Base-by-base conservation (phyloP, 1,140 invertebrate species). In the Subanguina moxae region DNA sequence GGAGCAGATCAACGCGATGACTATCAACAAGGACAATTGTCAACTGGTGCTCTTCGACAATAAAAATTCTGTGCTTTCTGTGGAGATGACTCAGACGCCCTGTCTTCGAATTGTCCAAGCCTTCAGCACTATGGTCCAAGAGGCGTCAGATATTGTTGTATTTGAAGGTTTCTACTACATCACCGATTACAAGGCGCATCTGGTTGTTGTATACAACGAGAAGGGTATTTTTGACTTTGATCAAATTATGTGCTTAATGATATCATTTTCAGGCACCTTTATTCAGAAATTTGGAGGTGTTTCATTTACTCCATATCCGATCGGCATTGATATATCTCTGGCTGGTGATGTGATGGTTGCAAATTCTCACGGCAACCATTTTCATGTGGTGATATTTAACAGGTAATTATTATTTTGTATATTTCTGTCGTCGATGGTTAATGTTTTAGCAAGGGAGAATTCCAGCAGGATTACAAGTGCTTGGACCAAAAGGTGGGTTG, bases 121-220 rank as follows among this genome's bases (percentile, higher is more conserved):
- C 23, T 70, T 70, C 69, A 42, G 68, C 21, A 57, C 46, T 43
- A 46, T 56, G 38, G 67, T 70, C 0, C 68, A 70, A 17, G 68
- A 70, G 23, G 38, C 68, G 13, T 70, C 68, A 30, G 68, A 70
- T 56, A 38, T 70, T 45, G 68, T 21, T 19, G 69, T 70, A 42
- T 70, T 32, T 27, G 71, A 70, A 69, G 68, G 68, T 57, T 48
- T 67, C 32, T 70, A 70, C n/a, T 70, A 61, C 30, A 73, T 70
- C 32, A 70, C 68, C 27, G 68, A 70, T 17, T 70, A 70, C 52
- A 70, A 70, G 28, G 71, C 57, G 43, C 68, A 70, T 25, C 32
- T 32, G 43, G 68, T 70, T 27, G 68, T 70, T 8, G 69, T 70
- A 27, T 70, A 72, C 46, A 38, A 67, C 7, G 23, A 57, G 17